Evolutionary conservation across 2,797 vertebrate species (phyloP).

Genomic region (Paratrypauchen microcephalus): DNA sequence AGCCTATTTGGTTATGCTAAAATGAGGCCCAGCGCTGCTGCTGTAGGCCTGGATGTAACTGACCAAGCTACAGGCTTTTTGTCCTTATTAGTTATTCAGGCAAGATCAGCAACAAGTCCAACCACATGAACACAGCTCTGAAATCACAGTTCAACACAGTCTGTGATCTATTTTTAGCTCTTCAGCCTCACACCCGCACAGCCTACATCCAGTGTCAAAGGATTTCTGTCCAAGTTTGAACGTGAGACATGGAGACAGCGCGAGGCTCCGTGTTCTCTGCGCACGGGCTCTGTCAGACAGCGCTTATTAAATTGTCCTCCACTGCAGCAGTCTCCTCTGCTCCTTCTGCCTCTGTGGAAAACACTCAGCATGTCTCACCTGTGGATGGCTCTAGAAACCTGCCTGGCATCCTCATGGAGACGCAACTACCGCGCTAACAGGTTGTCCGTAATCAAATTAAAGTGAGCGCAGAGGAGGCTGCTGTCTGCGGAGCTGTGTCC

Average conservation of each 20-base stretch:
- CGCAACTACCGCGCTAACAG: slow-evolving; percentile 9
- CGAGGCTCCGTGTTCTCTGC: background rate
- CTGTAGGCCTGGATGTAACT: no score
- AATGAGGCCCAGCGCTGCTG: no score
- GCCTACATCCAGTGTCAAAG: background rate
- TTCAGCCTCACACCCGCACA: background rate
- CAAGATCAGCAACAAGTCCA: background rate
- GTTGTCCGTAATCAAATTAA: slow-evolving; percentile 8
- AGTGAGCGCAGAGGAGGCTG: background rate
- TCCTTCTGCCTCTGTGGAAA: background rate
- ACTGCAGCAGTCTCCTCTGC: slow-evolving; percentile 4
- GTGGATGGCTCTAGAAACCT: background rate
- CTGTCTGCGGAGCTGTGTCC: slow-evolving; percentile 6
- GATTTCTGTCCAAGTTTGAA: background rate
- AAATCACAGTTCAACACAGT: background rate
- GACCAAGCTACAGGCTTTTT: background rate
- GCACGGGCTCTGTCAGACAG: background rate
- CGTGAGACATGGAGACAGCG: background rate
- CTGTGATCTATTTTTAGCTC: background rate
- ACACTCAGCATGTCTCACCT: background rate
- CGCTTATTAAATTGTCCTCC: slow-evolving; percentile 6
- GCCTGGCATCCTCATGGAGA: background rate
- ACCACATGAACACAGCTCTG: background rate
- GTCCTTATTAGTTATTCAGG: background rate
- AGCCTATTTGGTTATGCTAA: no score